Evolutionary conservation across 1,140 invertebrate genomes (phyloP).

Genomic region (Hypothenemus hampei): DNA sequence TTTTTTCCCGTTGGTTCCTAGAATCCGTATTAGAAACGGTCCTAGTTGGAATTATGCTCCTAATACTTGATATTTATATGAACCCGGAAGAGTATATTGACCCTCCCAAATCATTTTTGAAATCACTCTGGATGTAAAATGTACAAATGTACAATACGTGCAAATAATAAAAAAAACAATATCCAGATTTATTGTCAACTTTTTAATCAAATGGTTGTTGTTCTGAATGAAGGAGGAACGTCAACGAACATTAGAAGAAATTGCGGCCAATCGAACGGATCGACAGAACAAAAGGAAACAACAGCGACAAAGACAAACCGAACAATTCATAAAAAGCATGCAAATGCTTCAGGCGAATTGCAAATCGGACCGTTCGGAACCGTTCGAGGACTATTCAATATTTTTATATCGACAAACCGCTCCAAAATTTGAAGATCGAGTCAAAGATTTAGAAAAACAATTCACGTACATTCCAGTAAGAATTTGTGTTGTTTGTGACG

Average conservation of each 20-base stretch:
- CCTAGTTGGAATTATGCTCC: slow-evolving; percentile 28
- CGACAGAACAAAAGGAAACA: slow-evolving; percentile 60
- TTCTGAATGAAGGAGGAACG: slow-evolving; percentile 56
- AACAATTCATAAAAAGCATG: slow-evolving; percentile 73
- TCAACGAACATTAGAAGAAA: slow-evolving; percentile 61
- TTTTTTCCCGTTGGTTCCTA: slow-evolving; percentile 31
- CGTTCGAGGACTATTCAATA: slow-evolving; percentile 71
- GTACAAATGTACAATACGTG: neutral
- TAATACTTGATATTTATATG: slow-evolving; percentile 33
- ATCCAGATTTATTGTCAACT: neutral
- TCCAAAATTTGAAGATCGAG: slow-evolving; percentile 68
- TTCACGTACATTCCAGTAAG: slow-evolving; percentile 68
- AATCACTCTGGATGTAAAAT: slow-evolving; percentile 19
- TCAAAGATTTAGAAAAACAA: slow-evolving; percentile 72
- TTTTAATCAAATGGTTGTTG: slow-evolving; percentile 1
- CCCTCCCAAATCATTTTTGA: slow-evolving; percentile 10
- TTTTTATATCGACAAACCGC: slow-evolving; percentile 69
- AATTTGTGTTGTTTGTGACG: slow-evolving; percentile 19
- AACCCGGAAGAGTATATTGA: slow-evolving; percentile 30
- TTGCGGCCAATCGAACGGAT: slow-evolving; percentile 61
- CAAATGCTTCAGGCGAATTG: slow-evolving; percentile 68
- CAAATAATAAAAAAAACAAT: neutral
- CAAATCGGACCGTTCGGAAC: slow-evolving; percentile 49
- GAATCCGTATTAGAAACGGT: slow-evolving; percentile 32
- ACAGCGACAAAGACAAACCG: slow-evolving; percentile 61